Base-by-base conservation (phyloP, 2,113 vertebrate genomes). In the Delphinus delphis region DNA sequence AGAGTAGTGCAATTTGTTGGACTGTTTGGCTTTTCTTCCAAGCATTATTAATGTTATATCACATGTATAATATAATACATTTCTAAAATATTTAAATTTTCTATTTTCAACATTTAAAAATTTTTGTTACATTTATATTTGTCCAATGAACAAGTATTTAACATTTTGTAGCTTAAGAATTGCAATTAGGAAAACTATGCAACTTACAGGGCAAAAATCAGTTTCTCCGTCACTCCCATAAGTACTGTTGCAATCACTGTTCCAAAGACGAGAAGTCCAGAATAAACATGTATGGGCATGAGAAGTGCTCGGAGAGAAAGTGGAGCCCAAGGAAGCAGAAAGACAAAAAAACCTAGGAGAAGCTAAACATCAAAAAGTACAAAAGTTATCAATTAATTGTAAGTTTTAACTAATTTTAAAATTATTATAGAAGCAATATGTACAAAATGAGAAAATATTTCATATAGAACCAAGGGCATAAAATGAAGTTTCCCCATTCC, bases 191-290 rank as follows among this genome's bases (percentile, higher is more conserved):
- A 95, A 92, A 94, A 74, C 71, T 55, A 70, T 41, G 36, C 41
- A 95, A 99, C 99, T 99, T 99, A 99, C 99, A 99, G 92, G 90
- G 93, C 36, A 98, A 99, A 99, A 93, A 99, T 80, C 44, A 99
- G 99, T 96, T 99, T 99, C 97, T 99, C 99, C 55, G 99, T 99
- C 97, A 99, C 98, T 98, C 99, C 99, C 99, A 99, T 99, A 74
- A 99, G 99, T 85, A 98, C 98, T 21, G 99, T 97, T 65, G 99
- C 99, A 96, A 99, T 99, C 86, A 99, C 98, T 8, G 98, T 98
- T 96, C 98, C 98, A 93, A 99, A 99, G 97, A 99, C 98, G 90
- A 99, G 96, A 6, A 99, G 99, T 84, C 99, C 99, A 0, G 98
- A 98, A 95, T 99, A 99, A 86, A 99, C 96, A 0, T 99, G 99